Evolutionary conservation across 2,888 invertebrate genomes (phyloP).

Genomic region (Pammene aurita): DNA sequence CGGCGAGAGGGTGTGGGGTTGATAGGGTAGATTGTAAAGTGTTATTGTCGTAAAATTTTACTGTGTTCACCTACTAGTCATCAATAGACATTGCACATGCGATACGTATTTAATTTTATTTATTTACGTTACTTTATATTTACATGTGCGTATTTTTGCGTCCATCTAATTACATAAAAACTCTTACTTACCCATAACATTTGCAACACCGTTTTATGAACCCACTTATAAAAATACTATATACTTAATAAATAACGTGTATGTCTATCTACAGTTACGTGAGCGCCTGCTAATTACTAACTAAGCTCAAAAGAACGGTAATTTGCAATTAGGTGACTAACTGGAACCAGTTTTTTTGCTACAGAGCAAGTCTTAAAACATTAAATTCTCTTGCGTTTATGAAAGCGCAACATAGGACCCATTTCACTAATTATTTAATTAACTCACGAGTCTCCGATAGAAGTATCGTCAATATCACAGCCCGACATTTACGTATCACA

Average conservation of each 20-base stretch:
- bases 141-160: not conserved
- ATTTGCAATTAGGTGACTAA: conserved; percentile 40
- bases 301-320: conserved; percentile 42
- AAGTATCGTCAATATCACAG: conserved; percentile 24
- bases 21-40: too few relatives aligned
- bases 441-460: conserved; percentile 40
- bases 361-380: conserved; percentile 33
- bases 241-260: conserved; percentile 18
- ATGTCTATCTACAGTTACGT: conserved; percentile 38
- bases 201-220: conserved; percentile 28
- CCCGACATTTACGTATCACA: conserved; percentile 21
- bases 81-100: too few relatives aligned
- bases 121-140: too few relatives aligned
- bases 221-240: conserved; percentile 30
- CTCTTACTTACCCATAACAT: conserved; percentile 5
- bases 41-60: too few relatives aligned
- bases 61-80: too few relatives aligned
- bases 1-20: too few relatives aligned
- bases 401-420: conserved; percentile 45
- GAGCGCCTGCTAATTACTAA: conserved; percentile 42
- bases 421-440: conserved; percentile 46
- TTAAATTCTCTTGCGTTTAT: conserved; percentile 39
- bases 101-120: too few relatives aligned
- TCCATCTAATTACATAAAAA: not conserved
- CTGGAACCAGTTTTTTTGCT: conserved; percentile 41